A percentile compares a stretch with the other conserved stretches of the same genome.
Evolutionary conservation across 1,140 invertebrate genomes (phyloP).

Genomic region (Euura lappo): DNA sequence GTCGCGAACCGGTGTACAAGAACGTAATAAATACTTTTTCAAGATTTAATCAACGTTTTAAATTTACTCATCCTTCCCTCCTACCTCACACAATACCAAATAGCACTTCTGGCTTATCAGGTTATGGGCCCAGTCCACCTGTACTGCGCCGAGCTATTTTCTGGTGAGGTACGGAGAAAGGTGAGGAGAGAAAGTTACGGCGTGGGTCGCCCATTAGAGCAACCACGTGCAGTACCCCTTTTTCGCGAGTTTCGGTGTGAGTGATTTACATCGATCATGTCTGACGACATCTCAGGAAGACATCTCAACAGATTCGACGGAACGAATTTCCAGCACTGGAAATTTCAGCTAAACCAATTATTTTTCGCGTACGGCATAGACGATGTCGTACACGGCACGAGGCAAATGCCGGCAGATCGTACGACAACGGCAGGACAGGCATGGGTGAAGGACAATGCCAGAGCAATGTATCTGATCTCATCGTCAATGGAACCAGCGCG

Average conservation of each 20-base stretch:
- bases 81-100: not conserved
- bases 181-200: not conserved
- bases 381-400: not conserved
- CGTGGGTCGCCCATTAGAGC: not conserved
- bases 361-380: not conserved
- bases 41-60: not conserved
- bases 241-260: not conserved
- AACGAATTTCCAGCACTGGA: conserved; percentile 13
- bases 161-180: not conserved
- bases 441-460: conserved; percentile 16
- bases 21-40: not conserved
- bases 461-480: conserved; percentile 9
- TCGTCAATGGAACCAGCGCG: conserved; percentile 13
- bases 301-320: conserved; percentile 15
- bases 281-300: not conserved
- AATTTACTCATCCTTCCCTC: not conserved
- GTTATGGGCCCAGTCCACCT: not conserved
- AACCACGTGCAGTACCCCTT: not conserved
- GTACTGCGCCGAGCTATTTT: not conserved
- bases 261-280: not conserved
- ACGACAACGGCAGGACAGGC: not conserved
- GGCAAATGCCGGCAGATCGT: not conserved
- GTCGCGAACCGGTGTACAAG: not conserved
- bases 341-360: not conserved
- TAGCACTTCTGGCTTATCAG: not conserved